These are phyloP conservation scores for Xestia sexstrigata DNA, from an alignment of 2,888 invertebrate species.

Conservation along the genomic window DNA sequence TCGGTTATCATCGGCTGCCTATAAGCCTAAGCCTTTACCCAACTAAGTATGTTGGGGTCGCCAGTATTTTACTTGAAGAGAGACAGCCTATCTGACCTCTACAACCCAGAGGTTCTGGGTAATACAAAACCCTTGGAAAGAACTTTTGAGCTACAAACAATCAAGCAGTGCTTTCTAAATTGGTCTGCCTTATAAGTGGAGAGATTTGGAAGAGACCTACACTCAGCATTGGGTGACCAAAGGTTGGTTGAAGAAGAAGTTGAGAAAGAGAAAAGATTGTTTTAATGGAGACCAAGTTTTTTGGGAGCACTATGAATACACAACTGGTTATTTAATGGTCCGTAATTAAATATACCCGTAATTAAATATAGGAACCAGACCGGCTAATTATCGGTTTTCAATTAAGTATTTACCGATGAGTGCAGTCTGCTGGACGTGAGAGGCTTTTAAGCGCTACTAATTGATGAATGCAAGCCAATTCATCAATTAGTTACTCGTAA, in stretches of 20 bases:
- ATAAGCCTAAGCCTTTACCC: not conserved
- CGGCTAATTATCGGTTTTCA: constrained; percentile 28
- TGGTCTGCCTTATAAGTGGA: not conserved
- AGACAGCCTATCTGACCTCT: not conserved
- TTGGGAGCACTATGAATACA: not conserved
- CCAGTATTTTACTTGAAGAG: not conserved
- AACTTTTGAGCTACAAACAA: not conserved
- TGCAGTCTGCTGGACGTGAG: not conserved
- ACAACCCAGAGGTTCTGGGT: no score
- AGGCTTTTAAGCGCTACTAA: not conserved
- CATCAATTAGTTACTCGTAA: not conserved
- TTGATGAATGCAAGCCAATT: not conserved
- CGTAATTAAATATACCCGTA: no score
- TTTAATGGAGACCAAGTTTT: not conserved
- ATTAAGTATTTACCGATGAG: constrained; percentile 16
- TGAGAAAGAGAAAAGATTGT: not conserved
- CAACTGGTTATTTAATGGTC: not conserved
- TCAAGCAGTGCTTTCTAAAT: not conserved
- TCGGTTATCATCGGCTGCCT: not conserved
- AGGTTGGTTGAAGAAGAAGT: no score
- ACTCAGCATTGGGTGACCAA: no score
- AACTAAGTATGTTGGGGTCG: not conserved
- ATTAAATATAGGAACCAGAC: not conserved
- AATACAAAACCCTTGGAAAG: not conserved
- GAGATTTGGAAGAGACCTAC: no score